phyloP scores from a whole-genome alignment of 1,140 invertebrate species.

The Sesamia nonagrioides region DNA sequence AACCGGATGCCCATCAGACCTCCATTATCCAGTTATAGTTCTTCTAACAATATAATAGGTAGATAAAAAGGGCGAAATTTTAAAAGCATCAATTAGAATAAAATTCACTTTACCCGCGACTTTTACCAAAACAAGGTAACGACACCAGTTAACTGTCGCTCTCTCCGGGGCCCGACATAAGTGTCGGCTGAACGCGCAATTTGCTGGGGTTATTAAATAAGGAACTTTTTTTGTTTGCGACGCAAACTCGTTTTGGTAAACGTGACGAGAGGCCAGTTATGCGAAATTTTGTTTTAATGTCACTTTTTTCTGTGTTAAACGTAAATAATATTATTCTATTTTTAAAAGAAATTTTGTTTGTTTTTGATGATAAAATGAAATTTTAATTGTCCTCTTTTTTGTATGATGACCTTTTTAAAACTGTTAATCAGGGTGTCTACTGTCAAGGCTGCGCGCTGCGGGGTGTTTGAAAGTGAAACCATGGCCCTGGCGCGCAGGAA shows the following conservation, averaged over 20 bases:
- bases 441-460: too few relatives aligned
- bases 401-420: not conserved
- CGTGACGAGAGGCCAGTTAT: constrained; percentile 37
- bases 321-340: constrained; percentile 16
- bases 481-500: too few relatives aligned
- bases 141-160: not conserved
- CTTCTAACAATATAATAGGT: too few relatives aligned
- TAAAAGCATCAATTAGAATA: not conserved
- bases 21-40: too few relatives aligned
- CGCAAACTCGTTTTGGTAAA: constrained; percentile 32
- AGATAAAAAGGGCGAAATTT: not conserved
- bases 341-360: not conserved
- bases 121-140: not conserved
- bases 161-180: constrained; percentile 29
- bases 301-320: constrained; percentile 28
- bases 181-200: constrained; percentile 42
- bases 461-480: too few relatives aligned
- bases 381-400: not conserved
- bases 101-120: not conserved
- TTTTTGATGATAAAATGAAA: not conserved
- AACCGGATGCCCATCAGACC: too few relatives aligned
- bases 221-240: constrained; percentile 44
- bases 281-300: constrained; percentile 28
- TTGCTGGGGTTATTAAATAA: constrained; percentile 48
- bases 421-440: too few relatives aligned